Evolutionary conservation across 2,113 vertebrate species (phyloP).

Genomic region (Falcunculus frontatus): DNA sequence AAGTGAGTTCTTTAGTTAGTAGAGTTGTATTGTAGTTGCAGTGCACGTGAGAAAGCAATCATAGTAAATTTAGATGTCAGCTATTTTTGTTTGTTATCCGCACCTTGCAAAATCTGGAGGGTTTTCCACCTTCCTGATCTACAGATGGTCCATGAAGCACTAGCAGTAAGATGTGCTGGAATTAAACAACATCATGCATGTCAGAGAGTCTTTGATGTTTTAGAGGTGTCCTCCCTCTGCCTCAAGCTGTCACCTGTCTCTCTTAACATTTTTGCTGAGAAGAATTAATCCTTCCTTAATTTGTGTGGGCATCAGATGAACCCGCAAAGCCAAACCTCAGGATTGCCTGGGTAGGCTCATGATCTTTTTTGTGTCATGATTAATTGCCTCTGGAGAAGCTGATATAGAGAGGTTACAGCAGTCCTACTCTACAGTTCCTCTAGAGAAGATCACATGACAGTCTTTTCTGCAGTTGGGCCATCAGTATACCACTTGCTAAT

Average conservation of each 20-base stretch:
- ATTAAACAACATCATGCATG: background rate
- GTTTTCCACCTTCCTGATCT: background rate
- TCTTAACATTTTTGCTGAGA: background rate
- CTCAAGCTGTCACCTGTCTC: background rate
- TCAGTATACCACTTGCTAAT: background rate
- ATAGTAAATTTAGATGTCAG: background rate
- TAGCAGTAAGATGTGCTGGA: background rate
- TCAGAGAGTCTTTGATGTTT: background rate
- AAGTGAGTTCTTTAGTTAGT: constrained; percentile 25
- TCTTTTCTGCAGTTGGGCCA: background rate
- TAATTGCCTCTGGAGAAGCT: background rate
- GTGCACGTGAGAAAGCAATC: background rate
- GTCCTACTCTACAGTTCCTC: background rate
- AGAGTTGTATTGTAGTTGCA: background rate
- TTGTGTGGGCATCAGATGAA: background rate
- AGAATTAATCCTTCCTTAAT: background rate
- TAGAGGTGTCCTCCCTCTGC: background rate
- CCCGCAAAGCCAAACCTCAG: background rate
- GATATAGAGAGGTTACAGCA: background rate
- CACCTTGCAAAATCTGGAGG: background rate
- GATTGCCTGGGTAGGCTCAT: background rate
- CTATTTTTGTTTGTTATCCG: background rate
- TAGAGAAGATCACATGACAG: background rate
- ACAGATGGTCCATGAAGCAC: background rate
- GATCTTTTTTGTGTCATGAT: background rate